phyloP scores from a whole-genome alignment of 2,888 invertebrate genomes.

The Nesidiocoris tenuis region DNA sequence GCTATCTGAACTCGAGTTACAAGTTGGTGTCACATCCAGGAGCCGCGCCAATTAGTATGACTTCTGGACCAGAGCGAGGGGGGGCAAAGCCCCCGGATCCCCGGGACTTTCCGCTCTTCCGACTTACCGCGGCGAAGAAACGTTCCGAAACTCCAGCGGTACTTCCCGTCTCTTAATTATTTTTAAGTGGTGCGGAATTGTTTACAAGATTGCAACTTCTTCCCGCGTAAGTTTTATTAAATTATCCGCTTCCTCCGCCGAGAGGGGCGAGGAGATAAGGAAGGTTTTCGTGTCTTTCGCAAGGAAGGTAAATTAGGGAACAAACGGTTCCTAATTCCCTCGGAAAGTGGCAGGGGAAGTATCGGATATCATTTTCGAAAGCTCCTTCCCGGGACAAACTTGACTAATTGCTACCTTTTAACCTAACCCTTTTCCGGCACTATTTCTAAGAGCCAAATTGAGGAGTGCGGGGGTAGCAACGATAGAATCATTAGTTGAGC shows the following conservation, averaged over 20 bases:
- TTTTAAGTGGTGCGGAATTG: constrained; percentile 49
- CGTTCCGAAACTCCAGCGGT: not conserved
- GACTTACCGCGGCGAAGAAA: not conserved
- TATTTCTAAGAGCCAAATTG: no score
- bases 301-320: constrained; percentile 43
- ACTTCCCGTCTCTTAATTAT: constrained; percentile 44
- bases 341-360: constrained; percentile 6
- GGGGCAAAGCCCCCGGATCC: not conserved
- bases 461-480: no score
- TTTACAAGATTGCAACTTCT: constrained; percentile 47
- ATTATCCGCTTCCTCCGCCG: constrained; percentile 37
- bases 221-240: constrained; percentile 47
- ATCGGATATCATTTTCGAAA: constrained; percentile 30
- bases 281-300: not conserved
- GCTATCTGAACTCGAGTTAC: constrained; percentile 37
- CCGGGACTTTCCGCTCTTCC: not conserved
- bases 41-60: constrained; percentile 40
- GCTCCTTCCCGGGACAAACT: constrained; percentile 11
- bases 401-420: constrained; percentile 43
- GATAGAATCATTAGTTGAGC: no score
- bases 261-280: constrained; percentile 12
- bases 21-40: constrained; percentile 46
- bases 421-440: constrained; percentile 39
- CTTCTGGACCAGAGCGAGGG: not conserved
- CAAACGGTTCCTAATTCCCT: constrained; percentile 35